Base-by-base conservation (phyloP, 1,140 invertebrate species). In the Macrosteles quadrilineatus region DNA sequence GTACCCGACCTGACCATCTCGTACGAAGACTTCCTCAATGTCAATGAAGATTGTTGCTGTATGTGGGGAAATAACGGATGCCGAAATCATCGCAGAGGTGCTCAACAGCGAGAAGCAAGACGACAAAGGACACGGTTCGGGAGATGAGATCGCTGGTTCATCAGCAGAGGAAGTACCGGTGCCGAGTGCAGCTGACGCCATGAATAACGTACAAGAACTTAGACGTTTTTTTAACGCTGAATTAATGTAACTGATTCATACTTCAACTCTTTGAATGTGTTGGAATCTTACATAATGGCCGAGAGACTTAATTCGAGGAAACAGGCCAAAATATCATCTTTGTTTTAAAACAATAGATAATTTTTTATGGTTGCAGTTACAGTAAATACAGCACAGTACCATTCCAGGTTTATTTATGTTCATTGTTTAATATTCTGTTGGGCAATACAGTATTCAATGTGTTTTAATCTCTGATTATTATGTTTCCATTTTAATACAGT, bases 31-130 rank as follows among this genome's bases (percentile, higher is more conserved):
- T 70, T 70, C 25, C 3, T 65, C 36, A 70, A 70, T 50, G 59
- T 70, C 11, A 59, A 70, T 65, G 68, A 70, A 70, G 59, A 70
- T n/a, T 27, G 68, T 70, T 25, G 68, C 68, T 62, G 67, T 69
- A 2, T 69, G 67, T 68, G 66, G 43, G 21, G 66, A 53, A 29
- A n/a, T 68, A 21, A 68, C 66, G 12, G 66, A 68, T 25, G 47
- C 53, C 6, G 67, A 62, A 3, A 62, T 69, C 50, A 63, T 70
- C 43, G 40, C 68, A 12, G 40, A 64, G 9, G 59, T 64, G 12
- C 31, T 64, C 3, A 40, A 64, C n/a, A 32, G 2, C 29, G 11
- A 40, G 2, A 36, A 64, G 14, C 29, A 64, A 36, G 62, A 64
- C 30, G 62, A 23, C n/a, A n/a, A n/a, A n/a, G n/a, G n/a, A 21